These are phyloP conservation scores for Conger conger DNA, from an alignment of 2,113 vertebrate genomes.

Conservation along the genomic window DNA sequence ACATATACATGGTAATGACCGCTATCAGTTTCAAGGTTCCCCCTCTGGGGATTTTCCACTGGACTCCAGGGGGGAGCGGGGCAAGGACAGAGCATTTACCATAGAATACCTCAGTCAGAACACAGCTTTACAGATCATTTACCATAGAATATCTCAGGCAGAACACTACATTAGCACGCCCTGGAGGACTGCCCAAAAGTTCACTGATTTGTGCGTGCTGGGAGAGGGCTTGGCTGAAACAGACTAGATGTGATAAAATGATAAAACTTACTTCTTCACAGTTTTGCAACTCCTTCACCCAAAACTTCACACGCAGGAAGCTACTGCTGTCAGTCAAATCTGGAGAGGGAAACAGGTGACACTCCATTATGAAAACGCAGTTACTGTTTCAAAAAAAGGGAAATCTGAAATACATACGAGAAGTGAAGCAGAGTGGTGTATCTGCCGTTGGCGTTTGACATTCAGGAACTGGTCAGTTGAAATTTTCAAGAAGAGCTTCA, in stretches of 20 bases:
- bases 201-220: too few species aligned
- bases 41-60: too few species aligned
- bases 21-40: too few species aligned
- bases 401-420: neutral
- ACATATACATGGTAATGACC: too few species aligned
- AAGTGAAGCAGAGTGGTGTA: neutral
- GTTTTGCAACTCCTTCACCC: slow-evolving; percentile 95
- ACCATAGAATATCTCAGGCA: too few species aligned
- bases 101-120: too few species aligned
- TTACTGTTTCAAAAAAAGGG: neutral
- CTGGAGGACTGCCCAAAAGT: neutral
- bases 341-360: slow-evolving; percentile 40
- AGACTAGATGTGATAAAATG: neutral
- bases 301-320: slow-evolving; percentile 90
- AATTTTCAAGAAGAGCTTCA: slow-evolving; percentile 1
- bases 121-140: too few species aligned
- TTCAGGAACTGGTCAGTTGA: neutral
- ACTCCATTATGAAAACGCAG: neutral
- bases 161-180: neutral
- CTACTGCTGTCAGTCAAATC: slow-evolving; percentile 93
- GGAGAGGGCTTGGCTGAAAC: neutral
- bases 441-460: neutral
- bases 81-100: too few species aligned
- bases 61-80: too few species aligned
- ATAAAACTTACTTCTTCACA: slow-evolving; percentile 85